Base-by-base conservation (phyloP, 2,113 vertebrate genomes). In the Crypturellus undulatus region DNA sequence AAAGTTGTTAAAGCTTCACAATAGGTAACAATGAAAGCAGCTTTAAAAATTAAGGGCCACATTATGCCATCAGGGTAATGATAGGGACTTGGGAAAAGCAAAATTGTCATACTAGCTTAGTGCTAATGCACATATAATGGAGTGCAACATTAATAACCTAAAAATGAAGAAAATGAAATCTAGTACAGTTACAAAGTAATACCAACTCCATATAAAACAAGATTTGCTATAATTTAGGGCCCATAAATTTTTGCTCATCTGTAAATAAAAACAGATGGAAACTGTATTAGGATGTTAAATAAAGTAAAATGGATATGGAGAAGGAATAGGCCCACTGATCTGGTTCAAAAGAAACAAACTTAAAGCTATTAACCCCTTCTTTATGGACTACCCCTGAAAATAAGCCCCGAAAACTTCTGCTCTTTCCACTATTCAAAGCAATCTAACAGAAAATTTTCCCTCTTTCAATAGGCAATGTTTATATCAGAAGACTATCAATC, bases 1-100 rank as follows among this genome's bases (percentile, higher is more conserved):
- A 78, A 87, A 96, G 65, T 83, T 96, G 81, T 90, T 92, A 97
- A 94, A 94, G 75, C 93, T 83, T 84, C 79, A 94, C 89, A 97
- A 95, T 87, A 96, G 70, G 70, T 49, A 73, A 95, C 82, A 94
- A 94, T 70, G 93, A 93, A 95, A 94, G 81, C 40, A 17, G 1
- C 79, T 95, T 93, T 32, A 96, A 89, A 94, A 96, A 92, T 85
- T 56, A 96, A 95, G 38, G 80, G 83, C 38, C n/a, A 84, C 56
- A 83, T 90, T 90, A 79, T 70, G 72, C 60, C 69, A 84, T 89
- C 63, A 76, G 1, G 56, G 64, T 77, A 89, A 92, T 75, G 79
- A 92, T 9, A 91, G 65, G 76, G 60, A 88, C 69, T 88, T 86
- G 63, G 65, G 89, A 80, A 93, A 95, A 88, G 65, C 36, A 86